phyloP scores from a whole-genome alignment of 2,797 vertebrate species.

The Liasis olivaceus region DNA sequence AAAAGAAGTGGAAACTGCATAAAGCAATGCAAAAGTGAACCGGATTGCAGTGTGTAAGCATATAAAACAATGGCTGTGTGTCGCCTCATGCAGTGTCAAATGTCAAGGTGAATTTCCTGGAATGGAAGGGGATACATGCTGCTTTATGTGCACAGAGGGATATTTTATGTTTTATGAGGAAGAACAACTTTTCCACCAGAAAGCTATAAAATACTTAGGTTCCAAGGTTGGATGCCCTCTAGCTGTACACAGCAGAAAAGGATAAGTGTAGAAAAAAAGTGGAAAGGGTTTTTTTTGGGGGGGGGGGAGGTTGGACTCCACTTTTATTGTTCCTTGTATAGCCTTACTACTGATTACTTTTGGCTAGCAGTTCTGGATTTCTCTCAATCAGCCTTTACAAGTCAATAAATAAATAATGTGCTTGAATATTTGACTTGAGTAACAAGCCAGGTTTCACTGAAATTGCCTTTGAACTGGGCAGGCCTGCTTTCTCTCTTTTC shows the following conservation, averaged over 20 bases:
- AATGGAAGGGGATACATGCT: neutral
- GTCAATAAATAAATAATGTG: neutral
- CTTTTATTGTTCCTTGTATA: neutral
- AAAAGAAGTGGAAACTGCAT: neutral
- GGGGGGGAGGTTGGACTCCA: neutral
- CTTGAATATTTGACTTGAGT: neutral
- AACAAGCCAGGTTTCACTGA: neutral
- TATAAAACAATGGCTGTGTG: neutral
- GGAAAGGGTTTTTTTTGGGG: neutral
- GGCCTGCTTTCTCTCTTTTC: neutral
- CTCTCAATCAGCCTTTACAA: neutral
- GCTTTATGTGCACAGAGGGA: neutral
- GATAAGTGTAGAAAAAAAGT: neutral
- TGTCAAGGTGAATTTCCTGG: slow-evolving; percentile 3
- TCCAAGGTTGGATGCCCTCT: neutral
- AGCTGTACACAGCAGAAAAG: neutral
- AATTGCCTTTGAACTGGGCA: neutral
- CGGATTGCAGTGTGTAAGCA: neutral
- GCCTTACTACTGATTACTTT: neutral
- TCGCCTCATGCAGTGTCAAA: neutral
- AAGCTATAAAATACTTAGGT: neutral
- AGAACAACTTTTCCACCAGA: neutral
- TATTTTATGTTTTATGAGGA: neutral
- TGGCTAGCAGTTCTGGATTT: neutral
- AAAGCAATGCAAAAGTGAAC: neutral